Evolutionary conservation across 2,113 vertebrate species (phyloP).

Genomic region (Nerophis lumbriciformis): DNA sequence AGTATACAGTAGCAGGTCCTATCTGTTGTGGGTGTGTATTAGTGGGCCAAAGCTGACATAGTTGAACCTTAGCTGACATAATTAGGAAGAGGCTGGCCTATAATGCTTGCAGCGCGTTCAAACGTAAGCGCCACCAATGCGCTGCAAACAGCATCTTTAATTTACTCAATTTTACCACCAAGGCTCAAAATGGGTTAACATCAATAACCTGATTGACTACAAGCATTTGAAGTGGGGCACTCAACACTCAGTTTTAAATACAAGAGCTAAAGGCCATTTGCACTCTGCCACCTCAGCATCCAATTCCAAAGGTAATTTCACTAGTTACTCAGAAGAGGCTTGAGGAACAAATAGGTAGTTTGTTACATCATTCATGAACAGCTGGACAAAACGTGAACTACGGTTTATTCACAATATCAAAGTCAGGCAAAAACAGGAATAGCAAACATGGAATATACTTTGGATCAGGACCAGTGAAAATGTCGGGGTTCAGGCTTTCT

Average conservation of each 20-base stretch:
- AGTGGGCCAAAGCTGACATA: too few species aligned
- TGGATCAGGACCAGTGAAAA: conserved; percentile 12
- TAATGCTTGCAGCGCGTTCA: too few species aligned
- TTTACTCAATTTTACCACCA: too few species aligned
- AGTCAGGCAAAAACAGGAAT: conserved; percentile 42
- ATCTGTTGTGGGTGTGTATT: too few species aligned
- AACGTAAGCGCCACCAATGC: too few species aligned
- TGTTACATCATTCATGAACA: conserved; percentile 58
- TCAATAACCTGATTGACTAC: not conserved
- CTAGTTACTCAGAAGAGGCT: conserved; percentile 21
- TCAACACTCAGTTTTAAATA: not conserved
- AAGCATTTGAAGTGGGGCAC: not conserved
- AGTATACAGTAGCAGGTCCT: too few species aligned
- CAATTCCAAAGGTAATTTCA: not conserved
- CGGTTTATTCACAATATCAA: conserved; percentile 63
- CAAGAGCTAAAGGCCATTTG: not conserved
- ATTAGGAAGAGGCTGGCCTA: too few species aligned
- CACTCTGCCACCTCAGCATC: conserved; percentile 16
- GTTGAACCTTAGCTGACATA: too few species aligned
- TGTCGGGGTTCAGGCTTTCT: too few species aligned
- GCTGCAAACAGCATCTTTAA: too few species aligned
- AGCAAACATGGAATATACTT: conserved; percentile 25
- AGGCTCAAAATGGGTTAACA: not conserved
- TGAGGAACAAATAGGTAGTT: conserved; percentile 21
- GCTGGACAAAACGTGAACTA: conserved; percentile 35